A percentile compares a stretch with the other conserved stretches of the same genome.
Evolutionary conservation across 2,797 vertebrate genomes (phyloP).

Genomic region (Xenopus petersii): DNA sequence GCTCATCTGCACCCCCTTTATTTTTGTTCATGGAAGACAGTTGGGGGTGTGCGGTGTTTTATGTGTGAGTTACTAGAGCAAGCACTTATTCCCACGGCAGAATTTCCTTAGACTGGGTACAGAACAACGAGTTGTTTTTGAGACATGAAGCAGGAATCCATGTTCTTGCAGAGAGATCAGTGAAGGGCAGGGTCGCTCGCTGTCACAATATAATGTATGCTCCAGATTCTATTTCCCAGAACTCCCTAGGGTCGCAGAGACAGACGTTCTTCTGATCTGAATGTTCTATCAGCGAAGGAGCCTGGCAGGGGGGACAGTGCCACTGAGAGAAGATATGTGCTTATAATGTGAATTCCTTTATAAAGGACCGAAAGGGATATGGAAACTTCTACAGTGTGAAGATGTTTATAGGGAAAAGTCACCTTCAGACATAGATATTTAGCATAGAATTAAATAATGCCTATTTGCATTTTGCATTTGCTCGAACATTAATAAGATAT

Average conservation of each 20-base stretch:
- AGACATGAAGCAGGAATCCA: neutral
- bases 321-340: slow-evolving; percentile 3
- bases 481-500: no score
- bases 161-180: neutral
- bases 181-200: slow-evolving; percentile 23
- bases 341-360: slow-evolving; percentile 11
- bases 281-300: slow-evolving; percentile 23
- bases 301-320: neutral
- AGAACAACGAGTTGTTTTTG: neutral
- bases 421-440: no score
- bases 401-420: no score
- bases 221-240: slow-evolving; percentile 35
- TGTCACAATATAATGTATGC: slow-evolving; percentile 36
- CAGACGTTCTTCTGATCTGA: slow-evolving; percentile 23
- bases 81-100: no score
- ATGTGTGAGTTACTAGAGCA: no score
- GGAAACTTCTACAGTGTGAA: no score
- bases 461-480: no score
- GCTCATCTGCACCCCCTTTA: no score
- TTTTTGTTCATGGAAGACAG: no score
- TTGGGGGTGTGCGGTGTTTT: no score
- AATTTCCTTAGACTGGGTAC: neutral
- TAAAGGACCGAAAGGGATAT: neutral
- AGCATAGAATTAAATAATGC: no score
- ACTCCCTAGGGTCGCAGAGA: slow-evolving; percentile 24